Conservation (phyloP, 2,113 vertebrate genomes). For the Macrotis lagotis region DNA sequence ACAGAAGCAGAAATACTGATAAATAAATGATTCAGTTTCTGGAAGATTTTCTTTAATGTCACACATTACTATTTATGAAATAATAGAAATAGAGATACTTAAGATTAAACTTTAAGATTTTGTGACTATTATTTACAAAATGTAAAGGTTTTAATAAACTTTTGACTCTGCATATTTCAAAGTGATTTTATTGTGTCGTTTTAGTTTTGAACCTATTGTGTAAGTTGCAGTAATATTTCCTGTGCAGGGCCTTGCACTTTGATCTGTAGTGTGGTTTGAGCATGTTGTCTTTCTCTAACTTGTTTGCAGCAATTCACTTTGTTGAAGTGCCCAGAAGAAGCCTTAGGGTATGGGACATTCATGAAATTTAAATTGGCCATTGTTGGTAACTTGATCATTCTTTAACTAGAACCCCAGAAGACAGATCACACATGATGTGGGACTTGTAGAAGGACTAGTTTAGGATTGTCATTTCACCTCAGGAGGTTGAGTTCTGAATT, state of each 20-base stretch:
- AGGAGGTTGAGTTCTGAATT: conserved; percentile 55
- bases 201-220: background rate
- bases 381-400: conserved; percentile 10
- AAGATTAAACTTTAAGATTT: background rate
- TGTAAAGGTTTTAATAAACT: background rate
- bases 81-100: background rate
- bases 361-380: conserved; percentile 27
- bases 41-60: conserved; percentile 29
- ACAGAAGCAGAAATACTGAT: background rate
- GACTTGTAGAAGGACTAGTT: background rate
- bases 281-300: conserved; percentile 8
- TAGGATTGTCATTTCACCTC: conserved; percentile 14
- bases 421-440: background rate
- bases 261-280: conserved; percentile 5
- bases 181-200: background rate
- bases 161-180: background rate
- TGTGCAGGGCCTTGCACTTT: background rate
- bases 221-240: background rate
- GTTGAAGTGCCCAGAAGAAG: conserved; percentile 44
- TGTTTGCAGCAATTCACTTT: conserved; percentile 46
- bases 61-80: background rate
- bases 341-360: conserved; percentile 7
- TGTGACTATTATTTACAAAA: background rate
- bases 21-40: background rate
- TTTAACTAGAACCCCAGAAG: background rate